Evolutionary conservation across 2,113 vertebrate genomes (phyloP), one percentile per base, ranked within the genome.

Genomic region (Pycnonotus jocosus): DNA sequence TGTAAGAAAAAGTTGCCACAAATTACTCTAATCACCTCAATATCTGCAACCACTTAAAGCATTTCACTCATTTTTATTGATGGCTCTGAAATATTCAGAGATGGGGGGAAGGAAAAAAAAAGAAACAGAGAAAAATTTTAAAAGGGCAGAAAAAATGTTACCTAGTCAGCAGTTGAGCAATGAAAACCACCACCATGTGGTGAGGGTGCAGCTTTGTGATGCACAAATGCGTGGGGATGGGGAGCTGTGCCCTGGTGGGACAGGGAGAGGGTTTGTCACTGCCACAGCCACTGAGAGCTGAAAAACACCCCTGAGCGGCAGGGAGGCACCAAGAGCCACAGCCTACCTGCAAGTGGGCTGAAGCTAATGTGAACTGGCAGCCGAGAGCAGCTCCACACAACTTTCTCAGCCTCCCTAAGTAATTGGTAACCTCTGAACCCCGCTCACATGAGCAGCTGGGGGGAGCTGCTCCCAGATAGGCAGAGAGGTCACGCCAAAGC

Each of bases 401-500:
- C 98, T 98, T 98, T 98, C 98, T 98, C 98, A 98, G 98, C 98
- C 98, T 98, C 97, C 97, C 97, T 81, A 96, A 98, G 98, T 98
- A 99, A 99, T 98, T 99, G 98, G 98, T 98, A 98, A 98, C 98
- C 98, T 97, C 98, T 98, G 98, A 98, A 98, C 98, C 95, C 92
- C 54, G 90, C 94, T 98, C 98, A 95, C 98, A 97, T 97, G 97
- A 96, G 96, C 70, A 94, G 97, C 94, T 77, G 87, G 96, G 88
- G 94, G 97, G 97, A 88, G 88, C 62, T n/a, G 81, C 90, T 95
- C 95, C 92, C 90, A 81, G 96, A 93, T 92, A 97, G 94, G 83
- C 93, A 85, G 84, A 94, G 74, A 96, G 97, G 97, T 98, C 97
- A 97, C 90, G 92, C 93, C 87, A 81, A 96, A 92, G 89, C 93